Evolutionary conservation across 2,797 vertebrate species (phyloP), one percentile per base, ranked within the genome.

Genomic region (Chelon auratus): DNA sequence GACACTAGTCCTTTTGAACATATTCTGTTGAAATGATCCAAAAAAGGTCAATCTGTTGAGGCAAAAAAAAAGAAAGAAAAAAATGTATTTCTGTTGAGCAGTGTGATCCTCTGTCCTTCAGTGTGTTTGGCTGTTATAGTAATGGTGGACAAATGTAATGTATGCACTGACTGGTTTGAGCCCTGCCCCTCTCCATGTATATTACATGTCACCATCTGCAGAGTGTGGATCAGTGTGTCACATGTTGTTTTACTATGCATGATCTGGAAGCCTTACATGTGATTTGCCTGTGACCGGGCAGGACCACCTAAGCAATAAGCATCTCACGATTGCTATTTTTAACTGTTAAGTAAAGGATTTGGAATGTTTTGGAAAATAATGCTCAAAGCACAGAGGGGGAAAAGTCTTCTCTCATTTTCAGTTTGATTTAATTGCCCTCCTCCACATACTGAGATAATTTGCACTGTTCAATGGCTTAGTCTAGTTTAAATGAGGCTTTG

Each of bases 151-250:
- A 33, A 33, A 8, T 33, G 30, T 33, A 33, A 33, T 33, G 30
- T 33, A 33, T 33, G 30, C 5, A 33, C 30, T 33, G 30, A 33
- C 30, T 64, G 81, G 15, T 42, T 57, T 47, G 30, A 84, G 61
- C 73, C 51, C 40, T 30, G 33, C 64, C 75, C 61, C 26, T 69
- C 52, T 51, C 57, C 71, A 83, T 86, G 33, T 88, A 87, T 89
- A 80, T 89, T 85, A 81, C 37, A 91, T 90, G 81, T 62, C 30
- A 68, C 83, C 77, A 77, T 90, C 81, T 88, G 78, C 78, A 81
- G 69, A 65, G 64, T 54, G 51, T 68, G 64, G 83, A 76, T 78
- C 62, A 56, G 6, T 30, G 37, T 53, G 81, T 78, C 65, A 42
- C 67, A 65, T 77, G 77, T 55, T 72, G 63, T 70, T 73, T 30